phyloP scores from a whole-genome alignment of 2,113 vertebrate species.

The Hiodon tergisus region DNA sequence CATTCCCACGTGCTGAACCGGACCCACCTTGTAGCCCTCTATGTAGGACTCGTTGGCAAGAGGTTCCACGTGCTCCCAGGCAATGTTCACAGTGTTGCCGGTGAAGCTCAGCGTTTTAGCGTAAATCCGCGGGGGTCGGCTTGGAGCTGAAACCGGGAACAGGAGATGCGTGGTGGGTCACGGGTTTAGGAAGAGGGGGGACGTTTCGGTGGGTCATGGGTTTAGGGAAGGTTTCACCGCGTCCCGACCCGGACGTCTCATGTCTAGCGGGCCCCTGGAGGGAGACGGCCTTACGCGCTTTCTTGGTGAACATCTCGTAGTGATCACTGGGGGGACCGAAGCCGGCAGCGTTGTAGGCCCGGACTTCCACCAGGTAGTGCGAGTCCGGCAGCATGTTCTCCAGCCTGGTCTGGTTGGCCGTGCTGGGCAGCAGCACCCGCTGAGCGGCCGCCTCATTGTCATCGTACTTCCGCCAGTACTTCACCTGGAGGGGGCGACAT shows the following conservation, averaged over 20 bases:
- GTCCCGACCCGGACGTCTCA: background rate
- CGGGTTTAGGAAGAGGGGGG: no score
- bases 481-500: constrained; percentile 63
- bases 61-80: constrained; percentile 88
- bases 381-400: constrained; percentile 90
- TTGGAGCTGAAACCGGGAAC: constrained; percentile 73
- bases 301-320: constrained; percentile 79
- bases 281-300: constrained; percentile 76
- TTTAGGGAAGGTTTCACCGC: no score
- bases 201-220: no score
- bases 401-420: constrained; percentile 75
- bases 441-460: constrained; percentile 89
- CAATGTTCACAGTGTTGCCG: constrained; percentile 83
- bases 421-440: constrained; percentile 73
- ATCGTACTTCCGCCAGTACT: constrained; percentile 85
- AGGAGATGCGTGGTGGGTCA: background rate
- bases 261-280: background rate
- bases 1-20: background rate
- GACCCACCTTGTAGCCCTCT: constrained; percentile 76
- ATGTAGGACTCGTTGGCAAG: constrained; percentile 81
- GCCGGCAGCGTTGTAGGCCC: constrained; percentile 87
- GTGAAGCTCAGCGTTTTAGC: constrained; percentile 65
- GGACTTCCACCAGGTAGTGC: constrained; percentile 87
- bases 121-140: constrained; percentile 80
- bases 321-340: constrained; percentile 80